A percentile compares a stretch with the other conserved stretches of the same genome.
Conservation (phyloP, 2,888 invertebrate genomes). For the Eurytoma adleriae region DNA sequence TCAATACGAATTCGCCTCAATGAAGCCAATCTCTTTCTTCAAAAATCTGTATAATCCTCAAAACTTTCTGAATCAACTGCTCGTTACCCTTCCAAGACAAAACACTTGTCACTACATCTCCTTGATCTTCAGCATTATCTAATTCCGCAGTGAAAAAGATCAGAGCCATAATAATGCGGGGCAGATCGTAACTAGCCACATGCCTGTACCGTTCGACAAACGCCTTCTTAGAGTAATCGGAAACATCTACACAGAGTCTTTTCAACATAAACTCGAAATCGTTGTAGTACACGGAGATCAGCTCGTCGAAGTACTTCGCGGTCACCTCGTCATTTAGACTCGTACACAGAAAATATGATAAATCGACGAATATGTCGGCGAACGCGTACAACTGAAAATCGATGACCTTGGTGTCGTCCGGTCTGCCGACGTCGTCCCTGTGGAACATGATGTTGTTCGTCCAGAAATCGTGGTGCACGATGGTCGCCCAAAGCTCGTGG, state of each 20-base stretch:
- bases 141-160: constrained; percentile 57
- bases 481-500: constrained; percentile 61
- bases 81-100: background rate
- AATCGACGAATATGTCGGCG: constrained; percentile 78
- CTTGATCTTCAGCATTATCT: constrained; percentile 36
- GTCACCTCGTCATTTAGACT: constrained; percentile 76
- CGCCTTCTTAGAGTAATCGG: constrained; percentile 59
- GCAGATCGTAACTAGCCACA: constrained; percentile 60
- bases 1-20: background rate
- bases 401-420: constrained; percentile 78
- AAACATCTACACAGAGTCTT: constrained; percentile 72
- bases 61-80: background rate
- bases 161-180: constrained; percentile 58
- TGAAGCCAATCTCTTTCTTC: background rate
- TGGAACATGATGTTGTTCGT: constrained; percentile 79
- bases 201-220: constrained; percentile 61
- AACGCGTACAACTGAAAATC: constrained; percentile 80
- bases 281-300: constrained; percentile 78
- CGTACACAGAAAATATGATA: constrained; percentile 78
- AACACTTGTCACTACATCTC: background rate
- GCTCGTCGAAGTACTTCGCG: constrained; percentile 75
- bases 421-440: constrained; percentile 71
- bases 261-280: constrained; percentile 75
- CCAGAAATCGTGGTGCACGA: constrained; percentile 79
- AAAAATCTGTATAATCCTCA: background rate